phyloP scores from a whole-genome alignment of 2,888 invertebrate genomes.

The Coelogynopora nodosa region DNA sequence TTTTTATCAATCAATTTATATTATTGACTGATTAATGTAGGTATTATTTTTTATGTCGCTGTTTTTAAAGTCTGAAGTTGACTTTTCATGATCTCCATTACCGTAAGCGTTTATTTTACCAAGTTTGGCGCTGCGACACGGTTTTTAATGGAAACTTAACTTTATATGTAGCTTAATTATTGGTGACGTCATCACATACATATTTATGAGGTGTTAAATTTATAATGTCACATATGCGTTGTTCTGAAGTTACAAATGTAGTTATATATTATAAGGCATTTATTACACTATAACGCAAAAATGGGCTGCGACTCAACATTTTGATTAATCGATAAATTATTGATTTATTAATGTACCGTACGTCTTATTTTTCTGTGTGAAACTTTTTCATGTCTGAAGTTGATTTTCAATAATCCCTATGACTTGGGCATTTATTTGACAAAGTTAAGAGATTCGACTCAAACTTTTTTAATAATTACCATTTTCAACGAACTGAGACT shows the following conservation, averaged over 20 bases:
- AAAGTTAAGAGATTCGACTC: no score
- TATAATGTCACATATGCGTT: background rate
- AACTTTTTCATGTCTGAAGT: no score
- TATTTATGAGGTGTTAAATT: slow-evolving; percentile 12
- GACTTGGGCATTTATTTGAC: no score
- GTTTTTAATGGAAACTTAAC: background rate
- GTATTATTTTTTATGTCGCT: background rate
- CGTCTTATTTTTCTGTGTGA: no score
- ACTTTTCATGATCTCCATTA: background rate
- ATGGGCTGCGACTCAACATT: no score
- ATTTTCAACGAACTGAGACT: no score
- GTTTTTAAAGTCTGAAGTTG: background rate
- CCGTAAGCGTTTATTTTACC: background rate
- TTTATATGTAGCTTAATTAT: slow-evolving; percentile 25
- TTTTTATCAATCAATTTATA: background rate
- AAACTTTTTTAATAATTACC: no score
- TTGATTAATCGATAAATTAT: no score
- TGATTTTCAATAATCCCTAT: no score
- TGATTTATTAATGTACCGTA: no score
- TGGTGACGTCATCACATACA: slow-evolving; percentile 14
- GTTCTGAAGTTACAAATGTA: slow-evolving; percentile 3
- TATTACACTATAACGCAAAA: no score
- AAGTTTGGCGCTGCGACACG: background rate
- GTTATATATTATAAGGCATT: no score
- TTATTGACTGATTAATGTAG: background rate